Base-by-base conservation (phyloP, 2,797 vertebrate genomes). In the Myripristis jacobus region DNA sequence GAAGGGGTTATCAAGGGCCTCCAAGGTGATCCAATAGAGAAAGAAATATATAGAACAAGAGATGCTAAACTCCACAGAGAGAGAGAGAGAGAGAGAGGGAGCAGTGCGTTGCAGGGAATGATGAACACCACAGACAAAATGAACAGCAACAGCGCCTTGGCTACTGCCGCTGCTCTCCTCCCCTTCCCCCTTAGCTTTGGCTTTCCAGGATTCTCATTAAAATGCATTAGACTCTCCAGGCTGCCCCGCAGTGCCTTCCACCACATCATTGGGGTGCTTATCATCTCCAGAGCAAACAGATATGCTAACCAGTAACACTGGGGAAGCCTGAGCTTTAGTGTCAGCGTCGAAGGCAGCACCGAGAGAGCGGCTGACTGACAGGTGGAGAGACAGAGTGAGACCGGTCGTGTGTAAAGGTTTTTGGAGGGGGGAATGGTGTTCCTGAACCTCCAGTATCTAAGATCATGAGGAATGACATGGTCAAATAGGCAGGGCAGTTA, bases 151-250 rank as follows among this genome's bases (percentile, higher is more conserved):
- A 62, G 46, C 9, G 18, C 66, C n/a, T 19, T 50, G 46, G 41
- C 53, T 61, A 21, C 68, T 24, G 38, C 47, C 7, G 11, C 63
- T 51, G 25, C 38, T n/a, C 46, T 9, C 21, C 31, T 51, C 46
- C 69, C 60, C 43, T 5, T 66, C 11, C 21, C 25, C 29, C 31
- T 48, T 11, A 12, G 41, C 79, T 59, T 74, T 36, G 43, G 80
- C 86, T 90, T 87, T 89, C 81, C 79, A 84, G 78, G 82, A 88
- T 85, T 87, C 84, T 89, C 83, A 91, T 93, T 92, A 90, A 91
- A 90, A 91, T 87, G 86, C 89, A 91, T 85, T 82, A 85, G 84
- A 80, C 80, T 79, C 74, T 73, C 72, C 79, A 82, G 73, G 68
- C 80, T 83, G 66, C 76, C 84, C 87, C 4, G 16, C 50, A 12